Conservation (phyloP, 2,888 invertebrate genomes). For the Erebia epiphron region DNA sequence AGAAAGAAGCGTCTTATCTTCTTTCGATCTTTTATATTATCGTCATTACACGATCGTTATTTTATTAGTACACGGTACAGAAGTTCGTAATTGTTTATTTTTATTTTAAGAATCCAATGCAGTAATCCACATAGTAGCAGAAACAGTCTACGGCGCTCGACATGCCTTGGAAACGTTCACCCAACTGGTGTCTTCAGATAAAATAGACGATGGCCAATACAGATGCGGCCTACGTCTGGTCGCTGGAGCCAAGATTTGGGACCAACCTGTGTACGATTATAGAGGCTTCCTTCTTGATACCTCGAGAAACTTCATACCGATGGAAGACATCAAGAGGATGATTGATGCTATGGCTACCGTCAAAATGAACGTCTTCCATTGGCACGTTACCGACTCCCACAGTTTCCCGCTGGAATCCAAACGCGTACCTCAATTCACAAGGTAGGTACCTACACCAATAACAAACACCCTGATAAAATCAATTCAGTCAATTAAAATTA, state of each 20-base stretch:
- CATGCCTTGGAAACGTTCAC: slow-evolving; percentile 90
- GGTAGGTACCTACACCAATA: slow-evolving; percentile 66
- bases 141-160: slow-evolving; percentile 88
- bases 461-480: no score
- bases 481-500: no score
- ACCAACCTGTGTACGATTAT: slow-evolving; percentile 91
- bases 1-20: no score
- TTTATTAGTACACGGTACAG: no score
- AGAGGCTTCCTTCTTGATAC: slow-evolving; percentile 95
- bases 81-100: no score
- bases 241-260: slow-evolving; percentile 85
- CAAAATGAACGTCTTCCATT: slow-evolving; percentile 96
- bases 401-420: slow-evolving; percentile 93
- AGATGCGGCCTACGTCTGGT: slow-evolving; percentile 84
- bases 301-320: slow-evolving; percentile 92
- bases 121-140: slow-evolving; percentile 80
- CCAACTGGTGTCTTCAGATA: slow-evolving; percentile 83
- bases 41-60: no score
- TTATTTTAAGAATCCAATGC: slow-evolving; percentile 68
- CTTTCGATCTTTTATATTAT: no score
- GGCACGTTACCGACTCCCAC: slow-evolving; percentile 95
- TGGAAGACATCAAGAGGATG: slow-evolving; percentile 86
- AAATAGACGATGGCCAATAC: slow-evolving; percentile 50
- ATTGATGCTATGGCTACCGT: slow-evolving; percentile 93
- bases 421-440: slow-evolving; percentile 89